Evolutionary conservation across 2,888 invertebrate species (phyloP).

Genomic region (Pardosa pseudoannulata): DNA sequence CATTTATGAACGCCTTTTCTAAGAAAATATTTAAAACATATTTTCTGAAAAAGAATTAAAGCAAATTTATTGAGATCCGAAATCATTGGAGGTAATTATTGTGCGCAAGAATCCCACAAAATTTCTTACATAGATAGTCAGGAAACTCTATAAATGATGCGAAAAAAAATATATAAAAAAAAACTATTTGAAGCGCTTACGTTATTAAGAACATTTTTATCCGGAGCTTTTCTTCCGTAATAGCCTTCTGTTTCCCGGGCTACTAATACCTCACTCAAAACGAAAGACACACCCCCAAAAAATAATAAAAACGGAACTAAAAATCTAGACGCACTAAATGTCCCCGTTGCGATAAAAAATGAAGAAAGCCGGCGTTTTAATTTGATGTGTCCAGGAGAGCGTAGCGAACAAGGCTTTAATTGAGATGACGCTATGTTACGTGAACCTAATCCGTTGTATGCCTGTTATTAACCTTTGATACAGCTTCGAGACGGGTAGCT

Average conservation of each 20-base stretch:
- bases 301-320: no score
- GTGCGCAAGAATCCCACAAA: no score
- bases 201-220: neutral
- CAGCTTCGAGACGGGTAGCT: neutral
- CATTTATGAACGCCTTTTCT: no score
- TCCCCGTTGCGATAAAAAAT: neutral
- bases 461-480: conserved; percentile 5
- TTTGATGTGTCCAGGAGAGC: neutral
- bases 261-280: neutral
- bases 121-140: no score
- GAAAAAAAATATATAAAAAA: no score
- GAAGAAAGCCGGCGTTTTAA: neutral
- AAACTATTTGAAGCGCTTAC: no score
- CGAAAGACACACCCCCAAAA: neutral
- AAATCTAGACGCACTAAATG: no score
- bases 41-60: no score
- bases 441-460: neutral
- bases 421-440: neutral
- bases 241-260: neutral
- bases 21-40: no score
- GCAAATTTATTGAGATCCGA: no score
- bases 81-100: no score
- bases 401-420: conserved; percentile 1
- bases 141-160: no score
- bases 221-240: neutral